Conservation (phyloP, 2,797 vertebrate species). For the Falco naumanni region DNA sequence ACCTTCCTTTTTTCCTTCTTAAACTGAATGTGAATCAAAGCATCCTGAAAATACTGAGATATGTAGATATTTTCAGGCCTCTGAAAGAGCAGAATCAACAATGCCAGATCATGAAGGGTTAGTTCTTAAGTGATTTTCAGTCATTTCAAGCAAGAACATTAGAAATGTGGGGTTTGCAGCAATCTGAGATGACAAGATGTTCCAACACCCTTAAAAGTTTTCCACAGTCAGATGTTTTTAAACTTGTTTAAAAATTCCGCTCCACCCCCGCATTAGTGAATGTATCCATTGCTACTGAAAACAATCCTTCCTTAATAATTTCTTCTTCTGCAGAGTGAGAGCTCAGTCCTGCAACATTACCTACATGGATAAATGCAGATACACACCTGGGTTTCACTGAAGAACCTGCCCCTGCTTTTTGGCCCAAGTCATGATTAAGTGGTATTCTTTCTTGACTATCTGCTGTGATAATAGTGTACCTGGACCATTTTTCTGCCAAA, state of each 20-base stretch:
- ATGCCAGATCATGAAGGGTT: neutral
- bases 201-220: neutral
- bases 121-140: neutral
- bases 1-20: neutral
- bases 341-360: neutral
- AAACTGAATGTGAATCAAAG: neutral
- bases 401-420: neutral
- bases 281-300: neutral
- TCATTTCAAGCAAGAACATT: neutral
- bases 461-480: neutral
- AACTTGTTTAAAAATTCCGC: neutral
- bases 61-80: neutral
- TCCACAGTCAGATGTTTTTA: neutral
- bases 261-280: neutral
- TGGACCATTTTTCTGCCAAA: neutral
- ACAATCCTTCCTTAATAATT: neutral
- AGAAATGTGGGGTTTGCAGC: neutral
- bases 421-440: neutral
- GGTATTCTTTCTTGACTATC: neutral
- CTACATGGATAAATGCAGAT: neutral
- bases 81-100: neutral
- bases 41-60: neutral
- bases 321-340: neutral
- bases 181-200: neutral
- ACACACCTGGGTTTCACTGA: neutral